Base-by-base conservation (phyloP, 2,888 invertebrate genomes). In the Aphodius sticticus region DNA sequence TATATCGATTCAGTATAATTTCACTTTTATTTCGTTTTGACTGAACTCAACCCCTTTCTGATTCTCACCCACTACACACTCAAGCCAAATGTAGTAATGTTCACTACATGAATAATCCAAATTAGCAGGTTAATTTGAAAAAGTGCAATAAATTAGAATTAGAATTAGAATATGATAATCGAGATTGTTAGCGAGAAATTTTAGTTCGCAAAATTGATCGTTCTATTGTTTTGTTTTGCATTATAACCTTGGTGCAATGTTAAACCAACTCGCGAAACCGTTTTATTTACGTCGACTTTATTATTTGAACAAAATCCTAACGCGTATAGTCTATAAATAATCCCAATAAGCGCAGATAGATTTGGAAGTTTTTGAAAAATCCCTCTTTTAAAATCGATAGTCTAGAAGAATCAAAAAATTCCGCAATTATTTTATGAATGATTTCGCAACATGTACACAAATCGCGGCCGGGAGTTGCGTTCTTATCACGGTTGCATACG, bases 21-120 rank as follows among this genome's bases (percentile, higher is more conserved):
- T 89, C 89, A 89, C 89, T 89, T 89, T 89, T 89, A 88, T 88
- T 88, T 89, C 87, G 88, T 88, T 88, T 88, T 88, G 87, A 88
- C 87, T 82, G 82, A 78, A 78, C 76, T 78, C 38, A 35, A 77
- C 9, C 53, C 53, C 53, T 53, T 53, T 53, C 53, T 3, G 53
- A 53, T 53, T 53, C 53, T 2, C 53, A 53, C 53, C 53, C 53
- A 53, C 53, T 53, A 53, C 12, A 53, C 12, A 53, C 53, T 72
- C 1, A 53, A 9, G 12, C 12, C 7, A 53, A 9, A 53, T 53
- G 53, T 53, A 53, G 9, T 53, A 9, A 53, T 53, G 53, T 53
- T 9, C 12, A 53, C 53, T 12, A 53, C 12, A 53, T 0, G 4
- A 7, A 53, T 53, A 53, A 53, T 5, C 53, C 3, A 5, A 53